These are phyloP conservation scores for Lethrus apterus DNA, from an alignment of 1,140 invertebrate species.

Conservation along the genomic window DNA sequence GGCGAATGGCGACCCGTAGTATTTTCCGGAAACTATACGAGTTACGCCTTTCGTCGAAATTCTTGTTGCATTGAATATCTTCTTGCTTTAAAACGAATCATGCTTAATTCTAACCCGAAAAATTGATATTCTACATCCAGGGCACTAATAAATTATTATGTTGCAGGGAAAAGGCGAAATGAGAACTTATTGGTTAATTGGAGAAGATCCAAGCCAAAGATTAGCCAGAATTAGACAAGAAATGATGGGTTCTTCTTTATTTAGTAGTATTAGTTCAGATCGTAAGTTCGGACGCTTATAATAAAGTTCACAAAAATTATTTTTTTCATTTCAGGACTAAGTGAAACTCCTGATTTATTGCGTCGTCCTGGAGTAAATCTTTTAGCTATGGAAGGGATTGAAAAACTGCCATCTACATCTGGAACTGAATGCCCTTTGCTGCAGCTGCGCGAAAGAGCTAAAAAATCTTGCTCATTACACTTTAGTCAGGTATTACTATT, in stretches of 20 bases:
- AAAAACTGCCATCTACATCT: slow-evolving; percentile 9
- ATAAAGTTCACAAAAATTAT: slow-evolving; percentile 6
- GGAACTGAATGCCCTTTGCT: slow-evolving; percentile 26
- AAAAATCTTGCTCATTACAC: slow-evolving; percentile 26
- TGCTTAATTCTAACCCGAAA: too few relatives aligned
- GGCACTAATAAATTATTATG: slow-evolving; percentile 5
- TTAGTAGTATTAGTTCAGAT: slow-evolving; percentile 36
- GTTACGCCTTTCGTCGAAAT: too few relatives aligned
- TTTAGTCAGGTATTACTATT: slow-evolving; percentile 32
- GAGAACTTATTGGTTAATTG: slow-evolving; percentile 67
- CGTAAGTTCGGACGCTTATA: slow-evolving; percentile 25
- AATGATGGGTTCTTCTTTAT: slow-evolving; percentile 34
- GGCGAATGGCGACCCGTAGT: too few relatives aligned
- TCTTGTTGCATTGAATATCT: too few relatives aligned
- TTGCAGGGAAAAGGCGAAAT: slow-evolving; percentile 66
- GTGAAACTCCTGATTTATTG: slow-evolving; percentile 36
- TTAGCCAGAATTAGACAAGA: slow-evolving; percentile 34
- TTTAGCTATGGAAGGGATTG: not conserved
- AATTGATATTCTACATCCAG: too few relatives aligned
- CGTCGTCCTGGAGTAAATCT: slow-evolving; percentile 16
- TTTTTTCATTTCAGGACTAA: slow-evolving; percentile 29
- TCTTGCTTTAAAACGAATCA: too few relatives aligned
- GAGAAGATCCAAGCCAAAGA: slow-evolving; percentile 47
- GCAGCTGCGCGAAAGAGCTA: slow-evolving; percentile 32
- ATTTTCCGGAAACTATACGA: too few relatives aligned